Percentiles rank a stretch among this genome's conserved stretches.
These are phyloP conservation scores for Oophaga sylvatica DNA, from an alignment of 2,797 vertebrate species.

Conservation along the genomic window DNA sequence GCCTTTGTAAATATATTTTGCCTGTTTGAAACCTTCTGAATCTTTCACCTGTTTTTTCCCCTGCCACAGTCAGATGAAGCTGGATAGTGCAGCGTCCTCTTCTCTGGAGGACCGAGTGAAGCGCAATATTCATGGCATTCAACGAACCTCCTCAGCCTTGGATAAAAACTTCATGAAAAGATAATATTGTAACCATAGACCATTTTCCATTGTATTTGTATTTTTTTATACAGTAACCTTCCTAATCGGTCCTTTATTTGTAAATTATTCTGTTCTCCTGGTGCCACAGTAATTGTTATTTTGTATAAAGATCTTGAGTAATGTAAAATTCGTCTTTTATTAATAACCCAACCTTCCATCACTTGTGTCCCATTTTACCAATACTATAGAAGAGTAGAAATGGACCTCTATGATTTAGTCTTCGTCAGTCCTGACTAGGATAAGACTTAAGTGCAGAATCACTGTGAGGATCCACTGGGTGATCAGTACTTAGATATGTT, in stretches of 20 bases:
- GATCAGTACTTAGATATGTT: neutral
- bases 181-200: conserved; percentile 65
- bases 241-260: neutral
- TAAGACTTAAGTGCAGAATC: neutral
- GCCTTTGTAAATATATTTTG: too few relatives aligned
- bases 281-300: neutral
- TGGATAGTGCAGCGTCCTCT: conserved; percentile 88
- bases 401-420: neutral
- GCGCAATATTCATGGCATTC: conserved; percentile 93
- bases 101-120: conserved; percentile 92
- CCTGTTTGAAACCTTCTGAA: neutral
- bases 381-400: neutral
- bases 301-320: neutral
- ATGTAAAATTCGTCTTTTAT: neutral
- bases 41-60: neutral
- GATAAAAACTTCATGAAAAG: conserved; percentile 92
- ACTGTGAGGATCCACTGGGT: neutral
- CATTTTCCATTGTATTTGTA: neutral
- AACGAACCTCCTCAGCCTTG: conserved; percentile 86
- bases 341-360: neutral
- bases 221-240: neutral
- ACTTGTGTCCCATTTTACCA: neutral
- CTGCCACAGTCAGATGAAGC: conserved; percentile 84
- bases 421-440: neutral
- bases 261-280: neutral